These are phyloP conservation scores for Capitulum mitella DNA, from an alignment of 2,888 invertebrate species.

Conservation along the genomic window DNA sequence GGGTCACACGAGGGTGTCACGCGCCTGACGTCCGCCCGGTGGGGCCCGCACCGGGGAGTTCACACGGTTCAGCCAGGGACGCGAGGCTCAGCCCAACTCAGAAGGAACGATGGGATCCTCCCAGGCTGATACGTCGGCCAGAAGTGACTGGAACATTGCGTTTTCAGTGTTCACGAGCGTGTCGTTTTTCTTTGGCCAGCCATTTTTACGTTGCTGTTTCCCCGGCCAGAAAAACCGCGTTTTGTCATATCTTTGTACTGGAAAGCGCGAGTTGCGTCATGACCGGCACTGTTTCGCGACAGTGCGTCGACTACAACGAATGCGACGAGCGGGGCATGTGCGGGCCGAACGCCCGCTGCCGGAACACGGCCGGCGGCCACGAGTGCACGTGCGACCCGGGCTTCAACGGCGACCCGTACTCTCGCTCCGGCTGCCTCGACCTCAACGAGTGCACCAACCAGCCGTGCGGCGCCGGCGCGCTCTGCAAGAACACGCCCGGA, in stretches of 20 bases:
- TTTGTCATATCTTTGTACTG: no score
- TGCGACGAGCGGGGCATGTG: constrained; percentile 56
- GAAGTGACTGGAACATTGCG: no score
- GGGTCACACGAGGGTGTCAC: background rate
- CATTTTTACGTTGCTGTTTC: no score
- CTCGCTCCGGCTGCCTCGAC: constrained; percentile 61
- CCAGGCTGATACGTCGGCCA: no score
- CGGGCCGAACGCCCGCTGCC: constrained; percentile 69
- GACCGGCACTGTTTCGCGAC: no score
- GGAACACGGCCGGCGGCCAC: constrained; percentile 69
- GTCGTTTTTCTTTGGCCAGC: no score
- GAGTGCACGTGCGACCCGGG: constrained; percentile 78
- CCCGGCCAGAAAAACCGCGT: no score
- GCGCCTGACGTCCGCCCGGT: background rate
- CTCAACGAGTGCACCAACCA: constrained; percentile 57
- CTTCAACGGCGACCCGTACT: constrained; percentile 67
- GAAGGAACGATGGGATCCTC: no score
- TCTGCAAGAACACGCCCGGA: constrained; percentile 82
- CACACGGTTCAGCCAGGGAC: background rate
- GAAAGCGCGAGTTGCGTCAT: no score
- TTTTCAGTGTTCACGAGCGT: no score
- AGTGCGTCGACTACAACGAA: constrained; percentile 79
- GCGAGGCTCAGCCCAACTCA: no score
- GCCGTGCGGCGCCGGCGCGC: constrained; percentile 73
- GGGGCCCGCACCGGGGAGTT: background rate